Percentiles rank a stretch among this genome's conserved stretches.
phyloP scores from a whole-genome alignment of 2,888 invertebrate species.

The Allygus modestus region DNA sequence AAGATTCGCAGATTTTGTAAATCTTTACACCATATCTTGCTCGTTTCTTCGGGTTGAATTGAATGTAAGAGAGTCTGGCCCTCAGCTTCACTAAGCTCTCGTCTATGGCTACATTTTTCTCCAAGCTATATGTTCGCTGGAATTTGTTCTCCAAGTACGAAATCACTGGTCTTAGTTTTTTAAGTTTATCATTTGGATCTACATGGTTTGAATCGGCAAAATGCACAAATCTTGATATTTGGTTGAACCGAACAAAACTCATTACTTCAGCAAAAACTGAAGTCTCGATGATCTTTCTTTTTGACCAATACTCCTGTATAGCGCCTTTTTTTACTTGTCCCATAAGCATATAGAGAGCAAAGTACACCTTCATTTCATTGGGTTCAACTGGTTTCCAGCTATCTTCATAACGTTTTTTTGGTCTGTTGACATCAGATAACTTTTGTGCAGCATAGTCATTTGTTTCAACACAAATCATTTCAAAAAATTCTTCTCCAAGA shows the following conservation, averaged over 20 bases:
- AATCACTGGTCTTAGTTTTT: neutral
- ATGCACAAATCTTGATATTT: neutral
- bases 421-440: neutral
- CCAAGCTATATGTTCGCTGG: neutral
- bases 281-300: no score
- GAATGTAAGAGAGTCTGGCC: no score
- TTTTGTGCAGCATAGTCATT: neutral
- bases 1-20: constrained; percentile 13
- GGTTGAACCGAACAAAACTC: neutral
- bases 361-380: neutral
- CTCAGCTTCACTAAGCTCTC: no score
- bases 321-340: neutral
- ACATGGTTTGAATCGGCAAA: neutral
- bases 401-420: neutral
- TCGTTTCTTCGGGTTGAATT: constrained; percentile 9
- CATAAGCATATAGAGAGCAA: no score
- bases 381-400: neutral
- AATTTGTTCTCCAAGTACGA: neutral
- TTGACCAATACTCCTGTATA: constrained; percentile 19
- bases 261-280: neutral
- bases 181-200: neutral
- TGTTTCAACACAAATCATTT: constrained; percentile 1
- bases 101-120: constrained; percentile 9
- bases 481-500: neutral
- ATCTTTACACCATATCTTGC: constrained; percentile 30